These are phyloP conservation scores for Diplogasteroides magnus DNA, from an alignment of 1,140 invertebrate species.

Conservation along the genomic window DNA sequence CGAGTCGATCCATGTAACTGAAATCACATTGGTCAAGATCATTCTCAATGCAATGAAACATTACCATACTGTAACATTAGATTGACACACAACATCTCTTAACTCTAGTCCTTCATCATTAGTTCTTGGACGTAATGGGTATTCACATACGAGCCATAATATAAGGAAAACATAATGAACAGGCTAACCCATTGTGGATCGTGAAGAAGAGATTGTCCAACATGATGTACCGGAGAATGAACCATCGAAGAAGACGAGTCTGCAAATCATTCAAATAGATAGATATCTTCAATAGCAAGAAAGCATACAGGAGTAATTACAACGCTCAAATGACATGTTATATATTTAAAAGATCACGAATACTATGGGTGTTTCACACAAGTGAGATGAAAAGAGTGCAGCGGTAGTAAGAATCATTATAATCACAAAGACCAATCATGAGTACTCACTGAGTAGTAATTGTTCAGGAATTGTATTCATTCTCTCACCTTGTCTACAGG, in stretches of 20 bases:
- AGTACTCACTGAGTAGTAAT: background rate
- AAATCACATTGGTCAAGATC: conserved; percentile 9
- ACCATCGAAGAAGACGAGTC: conserved; percentile 41
- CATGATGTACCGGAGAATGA: conserved; percentile 41
- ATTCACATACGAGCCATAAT: background rate
- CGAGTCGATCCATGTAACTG: conserved; percentile 28
- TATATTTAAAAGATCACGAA: too few relatives aligned
- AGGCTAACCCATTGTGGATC: conserved; percentile 34
- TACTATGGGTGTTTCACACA: background rate
- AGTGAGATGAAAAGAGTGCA: background rate
- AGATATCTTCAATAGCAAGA: background rate
- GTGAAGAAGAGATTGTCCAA: conserved; percentile 50
- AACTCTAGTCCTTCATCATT: too few relatives aligned
- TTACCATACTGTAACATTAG: background rate
- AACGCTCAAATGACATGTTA: too few relatives aligned
- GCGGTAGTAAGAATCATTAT: background rate
- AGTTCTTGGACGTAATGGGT: too few relatives aligned
- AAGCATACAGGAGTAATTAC: background rate
- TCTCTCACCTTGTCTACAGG: conserved; percentile 35
- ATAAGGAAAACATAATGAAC: background rate
- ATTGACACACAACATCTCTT: too few relatives aligned
- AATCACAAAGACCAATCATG: background rate
- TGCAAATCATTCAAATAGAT: conserved; percentile 15
- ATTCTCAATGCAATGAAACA: conserved; percentile 2
- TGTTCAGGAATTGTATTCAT: background rate